Evolutionary conservation across 2,888 invertebrate species (phyloP), one percentile per base, ranked within the genome.

Genomic region (Vannuccia rotundouncinata): DNA sequence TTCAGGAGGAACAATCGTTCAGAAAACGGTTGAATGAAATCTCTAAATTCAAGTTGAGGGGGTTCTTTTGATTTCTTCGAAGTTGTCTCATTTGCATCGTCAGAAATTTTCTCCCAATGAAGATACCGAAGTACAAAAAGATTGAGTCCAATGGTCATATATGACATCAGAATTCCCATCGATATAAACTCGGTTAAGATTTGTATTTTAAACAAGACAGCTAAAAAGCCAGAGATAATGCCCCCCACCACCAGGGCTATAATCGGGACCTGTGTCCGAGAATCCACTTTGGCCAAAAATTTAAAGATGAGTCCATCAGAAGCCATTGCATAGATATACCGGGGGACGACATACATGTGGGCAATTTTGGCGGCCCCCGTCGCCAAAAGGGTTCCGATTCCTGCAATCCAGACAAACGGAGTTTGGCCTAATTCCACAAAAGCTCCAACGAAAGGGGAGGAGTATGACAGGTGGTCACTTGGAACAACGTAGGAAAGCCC

Each of bases 81-180:
- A 28, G 2, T 10, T 0, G 27, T 27, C n/a, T 77, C 30, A 13
- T 80, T 79, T 2, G 45, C n/a, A 29, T 28, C 28, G 27, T 73
- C 27, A 13, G 29, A 10, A 13, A 5, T 5, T 5, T 78, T 77
- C 22, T 45, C 28, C 22, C 31, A 5, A 22, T 81, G 66, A 74
- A 82, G 30, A 45, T 81, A 81, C 5, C 81, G 76, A 25, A 81
- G 31, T 25, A 81, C 73, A 30, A 81, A 45, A 25, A 81, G 30
- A 28, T 81, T 45, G 0, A 81, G 27, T 17, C 81, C 81, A 59
- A 81, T 77, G 10, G 77, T 27, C 1, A 74, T 17, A 30, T 79
- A 81, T 17, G 82, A 82, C 17, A 81, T 60, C 17, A 81, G 29
- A 29, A 81, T 81, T 0, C 81, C 81, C 31, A 81, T 81, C 5